These are phyloP conservation scores for Palythoa caribaeorum DNA, from an alignment of 92 coral and sea anemone genomes.

Conservation along the genomic window DNA sequence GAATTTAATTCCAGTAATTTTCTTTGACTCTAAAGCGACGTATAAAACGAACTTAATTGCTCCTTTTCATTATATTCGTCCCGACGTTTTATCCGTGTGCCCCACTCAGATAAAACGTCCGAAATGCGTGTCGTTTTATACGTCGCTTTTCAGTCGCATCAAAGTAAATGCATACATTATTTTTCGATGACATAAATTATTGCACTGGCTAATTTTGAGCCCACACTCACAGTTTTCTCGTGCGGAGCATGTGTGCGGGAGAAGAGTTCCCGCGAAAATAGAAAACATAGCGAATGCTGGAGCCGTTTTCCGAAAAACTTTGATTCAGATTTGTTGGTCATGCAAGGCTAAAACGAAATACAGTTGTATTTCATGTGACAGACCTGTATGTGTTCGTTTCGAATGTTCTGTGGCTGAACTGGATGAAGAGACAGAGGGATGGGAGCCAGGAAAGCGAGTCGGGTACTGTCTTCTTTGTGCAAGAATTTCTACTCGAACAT, in stretches of 20 bases:
- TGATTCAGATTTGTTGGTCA: slow-evolving; percentile 29
- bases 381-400: slow-evolving; percentile 4
- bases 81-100: too few relatives aligned
- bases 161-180: too few relatives aligned
- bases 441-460: slow-evolving; percentile 10
- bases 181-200: too few relatives aligned
- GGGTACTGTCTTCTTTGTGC: not conserved
- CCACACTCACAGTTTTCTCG: too few relatives aligned
- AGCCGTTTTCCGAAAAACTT: slow-evolving; percentile 51
- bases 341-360: slow-evolving; percentile 44
- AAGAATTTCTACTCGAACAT: not conserved
- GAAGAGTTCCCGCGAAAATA: slow-evolving; percentile 51
- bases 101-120: too few relatives aligned
- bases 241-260: slow-evolving; percentile 29
- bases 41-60: too few relatives aligned
- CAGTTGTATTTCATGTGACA: slow-evolving; percentile 39
- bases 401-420: slow-evolving; percentile 1
- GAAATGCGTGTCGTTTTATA: too few relatives aligned
- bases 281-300: slow-evolving; percentile 54
- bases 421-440: not conserved
- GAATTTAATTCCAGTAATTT: too few relatives aligned
- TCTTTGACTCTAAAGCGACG: too few relatives aligned
- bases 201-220: too few relatives aligned
- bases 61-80: too few relatives aligned
- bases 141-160: too few relatives aligned